Percentiles rank a stretch among this genome's conserved stretches.
These are phyloP conservation scores for Nycteola revayana DNA, from an alignment of 2,888 invertebrate species.

Conservation along the genomic window DNA sequence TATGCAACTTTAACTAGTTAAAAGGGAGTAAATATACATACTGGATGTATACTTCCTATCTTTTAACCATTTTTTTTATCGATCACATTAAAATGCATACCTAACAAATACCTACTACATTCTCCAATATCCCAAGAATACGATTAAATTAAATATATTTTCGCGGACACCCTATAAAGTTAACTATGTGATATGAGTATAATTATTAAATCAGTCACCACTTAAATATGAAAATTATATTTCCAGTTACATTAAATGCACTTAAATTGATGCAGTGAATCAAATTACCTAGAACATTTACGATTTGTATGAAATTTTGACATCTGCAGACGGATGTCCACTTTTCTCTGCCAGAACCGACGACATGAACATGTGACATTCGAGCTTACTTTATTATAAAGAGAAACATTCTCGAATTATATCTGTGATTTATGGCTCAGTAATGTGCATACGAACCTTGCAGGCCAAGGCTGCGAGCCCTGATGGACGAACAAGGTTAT, in stretches of 20 bases:
- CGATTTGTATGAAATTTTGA: constrained; percentile 35
- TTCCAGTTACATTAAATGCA: background rate
- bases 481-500: constrained; percentile 56
- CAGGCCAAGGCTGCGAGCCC: constrained; percentile 49
- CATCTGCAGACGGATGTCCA: constrained; percentile 34
- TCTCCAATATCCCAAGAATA: too few relatives aligned
- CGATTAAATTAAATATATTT: too few relatives aligned
- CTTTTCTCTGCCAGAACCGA: constrained; percentile 31
- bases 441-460: constrained; percentile 44
- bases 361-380: constrained; percentile 46
- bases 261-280: background rate
- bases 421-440: constrained; percentile 50
- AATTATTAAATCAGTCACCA: too few relatives aligned
- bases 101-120: too few relatives aligned
- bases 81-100: too few relatives aligned
- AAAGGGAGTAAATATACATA: too few relatives aligned
- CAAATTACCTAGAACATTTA: constrained; percentile 40
- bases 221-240: too few relatives aligned
- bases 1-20: too few relatives aligned
- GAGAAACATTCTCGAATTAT: constrained; percentile 45
- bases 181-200: too few relatives aligned
- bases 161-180: too few relatives aligned
- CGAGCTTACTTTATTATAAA: constrained; percentile 46
- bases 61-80: too few relatives aligned
- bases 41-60: too few relatives aligned